Conservation (phyloP, 2,888 invertebrate genomes). For the Ormyrus thymus region DNA sequence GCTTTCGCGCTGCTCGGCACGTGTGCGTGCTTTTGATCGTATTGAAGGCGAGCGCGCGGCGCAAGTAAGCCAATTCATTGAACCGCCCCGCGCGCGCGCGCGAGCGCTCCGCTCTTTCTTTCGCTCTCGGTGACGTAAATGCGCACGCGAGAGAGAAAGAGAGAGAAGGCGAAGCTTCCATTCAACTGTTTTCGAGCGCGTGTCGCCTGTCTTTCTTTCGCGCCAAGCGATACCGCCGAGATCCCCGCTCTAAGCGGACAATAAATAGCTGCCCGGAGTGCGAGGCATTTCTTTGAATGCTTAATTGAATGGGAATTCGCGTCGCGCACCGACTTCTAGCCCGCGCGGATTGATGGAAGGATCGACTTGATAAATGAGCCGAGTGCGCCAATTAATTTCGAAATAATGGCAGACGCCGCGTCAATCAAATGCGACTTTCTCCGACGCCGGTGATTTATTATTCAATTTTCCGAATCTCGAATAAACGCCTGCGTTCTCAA, state of each 20-base stretch:
- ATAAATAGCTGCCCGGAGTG: not conserved
- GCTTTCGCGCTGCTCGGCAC: not conserved
- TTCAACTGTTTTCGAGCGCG: conserved; percentile 14
- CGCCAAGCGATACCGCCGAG: no score
- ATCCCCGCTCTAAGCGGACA: not conserved
- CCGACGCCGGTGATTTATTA: no score
- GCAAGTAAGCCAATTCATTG: conserved; percentile 36
- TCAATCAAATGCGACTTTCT: no score
- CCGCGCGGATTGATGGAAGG: no score
- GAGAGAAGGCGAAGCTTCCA: not conserved
- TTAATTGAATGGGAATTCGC: no score
- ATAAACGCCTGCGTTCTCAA: no score
- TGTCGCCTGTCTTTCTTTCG: no score
- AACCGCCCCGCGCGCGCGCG: conserved; percentile 1
- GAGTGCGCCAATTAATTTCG: no score
- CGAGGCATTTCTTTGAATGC: not conserved
- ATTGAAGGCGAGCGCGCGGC: not conserved
- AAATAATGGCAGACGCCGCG: no score
- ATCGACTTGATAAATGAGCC: no score
- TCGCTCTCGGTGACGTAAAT: not conserved
- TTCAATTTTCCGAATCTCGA: no score
- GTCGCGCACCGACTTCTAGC: no score
- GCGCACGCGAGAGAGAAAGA: not conserved
- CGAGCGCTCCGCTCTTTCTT: not conserved
- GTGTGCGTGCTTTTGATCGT: not conserved